These are phyloP conservation scores for Drosophila aldrichi DNA, from an alignment of 2,888 invertebrate genomes.

Conservation along the genomic window DNA sequence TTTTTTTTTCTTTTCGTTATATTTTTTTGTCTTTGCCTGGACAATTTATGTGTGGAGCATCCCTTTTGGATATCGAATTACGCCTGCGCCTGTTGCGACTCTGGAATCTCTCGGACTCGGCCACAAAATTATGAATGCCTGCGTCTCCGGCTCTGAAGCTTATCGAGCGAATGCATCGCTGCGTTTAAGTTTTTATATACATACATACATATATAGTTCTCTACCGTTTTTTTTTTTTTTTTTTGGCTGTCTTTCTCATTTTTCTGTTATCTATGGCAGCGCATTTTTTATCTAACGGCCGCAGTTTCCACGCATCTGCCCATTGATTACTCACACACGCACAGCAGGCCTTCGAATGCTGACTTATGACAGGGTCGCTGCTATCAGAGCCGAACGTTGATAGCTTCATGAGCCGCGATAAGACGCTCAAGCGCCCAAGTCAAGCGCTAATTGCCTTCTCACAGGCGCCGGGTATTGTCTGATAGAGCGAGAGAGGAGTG, in stretches of 20 bases:
- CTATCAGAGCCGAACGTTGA: conserved; percentile 49
- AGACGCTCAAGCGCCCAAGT: conserved; percentile 33
- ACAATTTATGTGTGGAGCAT: conserved; percentile 72
- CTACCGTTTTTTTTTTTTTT: no score
- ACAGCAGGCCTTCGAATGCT: conserved; percentile 54
- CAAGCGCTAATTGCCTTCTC: conserved; percentile 67
- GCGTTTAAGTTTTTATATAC: conserved; percentile 45
- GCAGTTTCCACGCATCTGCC: conserved; percentile 51
- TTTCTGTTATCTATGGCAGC: conserved; percentile 66
- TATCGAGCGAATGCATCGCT: conserved; percentile 71
- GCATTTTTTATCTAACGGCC: conserved; percentile 71
- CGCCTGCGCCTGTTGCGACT: conserved; percentile 75
- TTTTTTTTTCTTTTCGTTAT: conserved; percentile 2
- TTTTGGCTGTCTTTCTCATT: conserved; percentile 8
- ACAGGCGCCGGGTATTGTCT: conserved; percentile 45
- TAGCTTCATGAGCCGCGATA: conserved; percentile 76
- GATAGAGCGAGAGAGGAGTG: no score
- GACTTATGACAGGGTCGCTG: conserved; percentile 69
- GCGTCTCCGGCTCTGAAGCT: conserved; percentile 28
- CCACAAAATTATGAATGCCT: conserved; percentile 72
- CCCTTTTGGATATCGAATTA: conserved; percentile 71
- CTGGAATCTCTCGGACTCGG: conserved; percentile 44
- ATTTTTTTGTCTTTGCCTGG: conserved; percentile 35
- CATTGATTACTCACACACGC: conserved; percentile 64
- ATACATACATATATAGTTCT: not conserved